Evolutionary conservation across 1,140 invertebrate species (phyloP).

Genomic region (Pomacea maculata): DNA sequence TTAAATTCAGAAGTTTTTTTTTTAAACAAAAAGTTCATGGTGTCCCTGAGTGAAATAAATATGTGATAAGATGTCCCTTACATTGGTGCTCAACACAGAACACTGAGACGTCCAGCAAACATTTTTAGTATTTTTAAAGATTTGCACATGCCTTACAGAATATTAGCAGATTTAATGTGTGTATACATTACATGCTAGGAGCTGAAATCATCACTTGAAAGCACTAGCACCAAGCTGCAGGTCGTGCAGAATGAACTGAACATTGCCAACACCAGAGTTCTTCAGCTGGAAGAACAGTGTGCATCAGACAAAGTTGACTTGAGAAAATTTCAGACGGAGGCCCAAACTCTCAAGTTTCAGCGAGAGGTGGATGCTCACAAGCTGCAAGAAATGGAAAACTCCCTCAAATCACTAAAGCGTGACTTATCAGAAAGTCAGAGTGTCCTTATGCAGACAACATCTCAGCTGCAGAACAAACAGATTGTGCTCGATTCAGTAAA

Average conservation of each 20-base stretch:
- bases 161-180: no score
- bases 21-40: no score
- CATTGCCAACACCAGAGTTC: conserved; percentile 21
- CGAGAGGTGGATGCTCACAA: conserved; percentile 18
- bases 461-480: conserved; percentile 30
- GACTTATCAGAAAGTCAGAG: conserved; percentile 21
- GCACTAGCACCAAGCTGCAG: conserved; percentile 31
- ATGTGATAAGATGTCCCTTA: no score
- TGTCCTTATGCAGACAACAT: conserved; percentile 9
- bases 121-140: no score
- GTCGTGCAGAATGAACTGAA: conserved; percentile 39
- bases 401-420: conserved; percentile 9
- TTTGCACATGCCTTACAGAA: no score
- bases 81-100: no score
- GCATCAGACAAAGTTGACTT: conserved; percentile 11
- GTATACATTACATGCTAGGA: conserved; percentile 11
- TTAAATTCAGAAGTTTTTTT: no score
- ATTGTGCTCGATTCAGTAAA: conserved; percentile 24
- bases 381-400: conserved; percentile 14
- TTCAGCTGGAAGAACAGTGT: conserved; percentile 24
- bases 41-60: no score
- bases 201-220: conserved; percentile 11
- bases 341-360: conserved; percentile 12
- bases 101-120: no score
- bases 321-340: neutral